phyloP scores from a whole-genome alignment of 2,113 vertebrate species.

The Lophochroa leadbeateri region DNA sequence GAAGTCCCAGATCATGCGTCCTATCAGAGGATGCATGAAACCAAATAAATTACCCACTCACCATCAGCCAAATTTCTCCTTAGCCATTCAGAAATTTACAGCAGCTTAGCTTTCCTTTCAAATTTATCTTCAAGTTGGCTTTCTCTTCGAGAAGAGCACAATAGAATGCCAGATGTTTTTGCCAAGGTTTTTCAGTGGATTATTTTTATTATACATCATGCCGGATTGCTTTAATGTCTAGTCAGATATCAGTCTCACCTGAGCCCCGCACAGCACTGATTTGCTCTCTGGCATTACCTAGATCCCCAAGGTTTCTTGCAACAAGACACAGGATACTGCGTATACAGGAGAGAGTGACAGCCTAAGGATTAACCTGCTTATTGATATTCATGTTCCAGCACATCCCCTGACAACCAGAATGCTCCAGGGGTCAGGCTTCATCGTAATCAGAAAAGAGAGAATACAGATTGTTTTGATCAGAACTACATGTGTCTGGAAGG shows the following conservation, averaged over 20 bases:
- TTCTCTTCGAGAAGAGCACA: background rate
- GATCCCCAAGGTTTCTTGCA: constrained; percentile 12
- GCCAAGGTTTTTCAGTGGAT: background rate
- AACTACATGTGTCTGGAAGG: constrained; percentile 55
- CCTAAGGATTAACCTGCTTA: constrained; percentile 53
- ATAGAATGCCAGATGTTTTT: background rate
- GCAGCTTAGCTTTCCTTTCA: background rate
- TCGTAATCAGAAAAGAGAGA: constrained; percentile 46
- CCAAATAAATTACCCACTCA: background rate
- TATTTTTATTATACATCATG: constrained; percentile 2
- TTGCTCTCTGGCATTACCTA: background rate
- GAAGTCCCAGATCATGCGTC: background rate
- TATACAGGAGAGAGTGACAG: background rate
- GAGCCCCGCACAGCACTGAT: background rate
- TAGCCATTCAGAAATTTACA: background rate
- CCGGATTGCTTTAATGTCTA: background rate
- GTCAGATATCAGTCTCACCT: background rate
- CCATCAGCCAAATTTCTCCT: background rate
- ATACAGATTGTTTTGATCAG: constrained; percentile 71
- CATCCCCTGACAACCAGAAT: constrained; percentile 31
- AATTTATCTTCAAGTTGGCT: background rate
- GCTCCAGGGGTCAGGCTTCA: constrained; percentile 32
- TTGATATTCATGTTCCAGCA: constrained; percentile 56
- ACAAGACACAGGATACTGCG: background rate
- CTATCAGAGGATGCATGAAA: background rate